A percentile compares a stretch with the other conserved stretches of the same genome.
Evolutionary conservation across 2,888 invertebrate genomes (phyloP).

Genomic region (Eilema depressum): DNA sequence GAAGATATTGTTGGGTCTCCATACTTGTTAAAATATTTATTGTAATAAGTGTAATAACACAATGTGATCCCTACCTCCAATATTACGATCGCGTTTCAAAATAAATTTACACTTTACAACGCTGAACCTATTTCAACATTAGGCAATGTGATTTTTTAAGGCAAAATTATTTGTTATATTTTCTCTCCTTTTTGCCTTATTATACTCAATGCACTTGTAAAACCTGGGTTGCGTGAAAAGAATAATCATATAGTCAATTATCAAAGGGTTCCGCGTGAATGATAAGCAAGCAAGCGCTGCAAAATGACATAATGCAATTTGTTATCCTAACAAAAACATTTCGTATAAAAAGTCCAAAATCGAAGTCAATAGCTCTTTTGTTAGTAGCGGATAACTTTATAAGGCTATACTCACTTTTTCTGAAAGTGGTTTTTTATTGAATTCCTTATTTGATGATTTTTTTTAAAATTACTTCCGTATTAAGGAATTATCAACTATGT

Average conservation of each 20-base stretch:
- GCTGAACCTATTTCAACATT: background rate
- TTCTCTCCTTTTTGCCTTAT: background rate
- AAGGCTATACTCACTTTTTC: background rate
- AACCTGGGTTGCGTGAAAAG: background rate
- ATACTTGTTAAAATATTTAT: too few relatives aligned
- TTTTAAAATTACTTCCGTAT: background rate
- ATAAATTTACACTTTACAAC: background rate
- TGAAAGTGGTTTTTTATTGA: background rate
- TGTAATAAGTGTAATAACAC: too few relatives aligned
- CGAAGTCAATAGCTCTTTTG: background rate
- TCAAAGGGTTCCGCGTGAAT: slow-evolving; percentile 8
- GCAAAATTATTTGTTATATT: background rate
- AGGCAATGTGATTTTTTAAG: background rate
- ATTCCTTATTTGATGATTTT: background rate
- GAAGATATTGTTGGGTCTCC: too few relatives aligned
- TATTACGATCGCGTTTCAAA: background rate
- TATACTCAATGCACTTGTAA: background rate
- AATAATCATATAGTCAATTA: background rate
- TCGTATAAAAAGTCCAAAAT: background rate
- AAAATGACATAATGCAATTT: background rate
- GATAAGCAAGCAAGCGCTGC: slow-evolving; percentile 8
- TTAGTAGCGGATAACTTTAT: background rate
- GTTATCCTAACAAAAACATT: slow-evolving; percentile 2
- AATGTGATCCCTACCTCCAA: background rate
- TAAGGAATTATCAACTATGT: background rate